These are phyloP conservation scores for Oryzias curvinotus DNA, from an alignment of 2,113 vertebrate genomes.

Conservation along the genomic window DNA sequence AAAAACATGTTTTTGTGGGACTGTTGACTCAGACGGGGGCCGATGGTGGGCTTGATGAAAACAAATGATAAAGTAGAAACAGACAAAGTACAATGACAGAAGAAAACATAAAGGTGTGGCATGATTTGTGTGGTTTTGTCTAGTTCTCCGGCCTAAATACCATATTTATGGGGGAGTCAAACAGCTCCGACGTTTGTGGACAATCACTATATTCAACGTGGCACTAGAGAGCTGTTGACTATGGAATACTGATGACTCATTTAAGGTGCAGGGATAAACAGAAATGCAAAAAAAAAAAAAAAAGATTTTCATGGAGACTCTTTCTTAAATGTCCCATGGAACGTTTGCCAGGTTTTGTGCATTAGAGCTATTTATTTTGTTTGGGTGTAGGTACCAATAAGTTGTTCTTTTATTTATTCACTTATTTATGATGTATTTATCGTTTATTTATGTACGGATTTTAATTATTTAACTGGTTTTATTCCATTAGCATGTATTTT, in stretches of 20 bases:
- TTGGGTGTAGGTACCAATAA: conserved; percentile 62
- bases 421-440: conserved; percentile 80
- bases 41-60: conserved; percentile 34
- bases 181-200: conserved; percentile 30
- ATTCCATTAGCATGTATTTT: conserved; percentile 75
- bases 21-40: conserved; percentile 8
- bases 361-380: conserved; percentile 71
- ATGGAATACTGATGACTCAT: conserved; percentile 51
- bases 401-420: conserved; percentile 76
- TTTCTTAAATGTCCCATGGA: conserved; percentile 53
- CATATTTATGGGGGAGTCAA: conserved; percentile 28
- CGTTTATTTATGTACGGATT: conserved; percentile 73
- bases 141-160: conserved; percentile 39
- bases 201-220: conserved; percentile 33
- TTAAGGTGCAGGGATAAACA: conserved; percentile 45
- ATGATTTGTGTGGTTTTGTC: conserved; percentile 62
- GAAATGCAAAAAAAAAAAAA: conserved; percentile 20
- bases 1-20: conserved; percentile 11
- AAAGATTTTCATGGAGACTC: conserved; percentile 41
- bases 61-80: conserved; percentile 14
- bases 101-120: conserved; percentile 38
- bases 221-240: conserved; percentile 70
- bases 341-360: conserved; percentile 54
- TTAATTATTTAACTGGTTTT: conserved; percentile 59
- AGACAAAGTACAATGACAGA: no score